Base-by-base conservation (phyloP, 2,113 vertebrate genomes). In the Solea senegalensis region DNA sequence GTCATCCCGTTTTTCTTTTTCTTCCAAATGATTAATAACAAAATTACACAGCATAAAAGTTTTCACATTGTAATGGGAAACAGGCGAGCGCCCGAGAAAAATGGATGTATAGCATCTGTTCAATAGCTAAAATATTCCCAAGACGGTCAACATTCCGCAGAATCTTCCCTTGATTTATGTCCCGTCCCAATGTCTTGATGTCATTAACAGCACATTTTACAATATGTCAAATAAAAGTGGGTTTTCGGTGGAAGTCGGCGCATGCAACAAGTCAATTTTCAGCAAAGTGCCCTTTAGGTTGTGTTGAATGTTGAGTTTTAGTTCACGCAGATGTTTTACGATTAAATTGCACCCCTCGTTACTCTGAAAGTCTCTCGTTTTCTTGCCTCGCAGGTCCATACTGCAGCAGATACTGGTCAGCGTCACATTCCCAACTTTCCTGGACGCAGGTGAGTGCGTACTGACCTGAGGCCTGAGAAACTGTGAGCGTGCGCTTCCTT, bases 341-440 rank as follows among this genome's bases (percentile, higher is more conserved):
- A 50, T 10, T 49, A 27, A 39, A n/a, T 71, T 76, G 13, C 21
- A 21, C 21, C 21, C 21, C 21, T 21, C 21, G 21, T 21, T 21
- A 21, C 21, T 21, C 21, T 1, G 21, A 21, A 21, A 21, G 21
- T 21, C 21, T 21, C 71, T 72, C 81, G 83, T 14, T n/a, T 11
- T 61, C 7, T 61, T 15, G 9, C 26, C 27, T 77, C 73, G 44
- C 76, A 99, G 97, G 97, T 97, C 97, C 74, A 90, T 99, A 59
- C 86, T 98, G 83, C 97, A 99, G 79, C 97, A 99, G 86, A 80
- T 98, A 69, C 88, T 99, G 85, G 86, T 97, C 92, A 96, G 95
- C 91, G 78, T 99, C 88, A 96, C 96, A 21, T 96, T 98, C 82
- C 97, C 97, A 43, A 92, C 84, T 56, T 88, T 96, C 72, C 92